Evolutionary conservation across 2,797 vertebrate species (phyloP), one percentile per base, ranked within the genome.

Genomic region (Cetoscarus ocellatus): DNA sequence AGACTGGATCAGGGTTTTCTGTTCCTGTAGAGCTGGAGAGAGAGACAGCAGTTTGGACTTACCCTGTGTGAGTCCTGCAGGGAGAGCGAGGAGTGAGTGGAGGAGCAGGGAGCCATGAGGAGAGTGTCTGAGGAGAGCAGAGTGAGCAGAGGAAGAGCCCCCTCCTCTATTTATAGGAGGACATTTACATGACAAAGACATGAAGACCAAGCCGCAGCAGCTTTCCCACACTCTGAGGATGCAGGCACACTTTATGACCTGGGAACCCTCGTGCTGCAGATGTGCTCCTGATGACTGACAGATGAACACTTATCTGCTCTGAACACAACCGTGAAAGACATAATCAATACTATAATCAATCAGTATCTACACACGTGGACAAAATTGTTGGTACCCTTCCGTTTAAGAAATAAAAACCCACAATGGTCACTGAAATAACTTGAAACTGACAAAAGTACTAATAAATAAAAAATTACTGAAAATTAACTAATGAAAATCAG

Each of bases 221-320:
- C 89, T 94, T 96, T 96, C 96, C 95, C 96, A 96, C 94, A 94
- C 86, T 95, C 90, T 0, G 11, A 70, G 89, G 10, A 19, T n/a
- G n/a, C n/a, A n/a, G n/a, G n/a, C 18, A 50, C 48, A 50, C 48
- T 90, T 90, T 90, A 91, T 90, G 88, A 92, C 82, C 89, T 91
- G 89, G 82, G 85, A 91, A 89, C 77, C 71, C 86, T 83, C 63
- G 59, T 54, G 47, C 80, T 89, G 69, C 85, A 88, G 78, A 82
- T 81, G 66, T 75, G 1, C 19, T 49, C 27, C 73, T 69, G 75
- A 78, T 75, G 52, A 67, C 67, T 54, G n/a, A 51, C 74, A 73
- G n/a, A n/a, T n/a, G n/a, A 73, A 79, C 44, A 63, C 66, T 50
- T 18, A 44, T 55, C 49, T 0, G n/a, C 65, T 51, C 48, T 43